Evolutionary conservation across 2,113 vertebrate genomes (phyloP), one percentile per base, ranked within the genome.

Genomic region (Apus apus): DNA sequence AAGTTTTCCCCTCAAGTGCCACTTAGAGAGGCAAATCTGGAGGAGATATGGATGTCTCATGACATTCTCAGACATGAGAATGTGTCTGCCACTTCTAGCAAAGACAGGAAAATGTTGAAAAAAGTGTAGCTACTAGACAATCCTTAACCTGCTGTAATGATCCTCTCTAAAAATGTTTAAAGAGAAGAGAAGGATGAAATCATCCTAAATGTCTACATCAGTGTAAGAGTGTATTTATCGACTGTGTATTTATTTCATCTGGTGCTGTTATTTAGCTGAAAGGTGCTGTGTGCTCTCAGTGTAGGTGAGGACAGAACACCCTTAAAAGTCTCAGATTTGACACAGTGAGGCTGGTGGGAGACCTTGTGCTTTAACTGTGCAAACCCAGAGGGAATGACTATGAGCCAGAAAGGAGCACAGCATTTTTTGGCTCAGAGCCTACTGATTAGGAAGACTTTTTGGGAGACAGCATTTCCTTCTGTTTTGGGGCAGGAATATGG

Each of bases 401-500:
- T 51, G 46, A 60, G 9, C 51, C 48, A 45, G 38, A 51, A 81
- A 15, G 53, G 8, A 62, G 58, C 40, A 40, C 53, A 70, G 57
- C 26, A 6, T 6, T 30, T 38, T 20, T 58, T 74, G 58, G 9
- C 40, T 66, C 46, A 50, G n/a, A 57, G 26, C 23, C 48, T 54
- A 8, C 30, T 38, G 34, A 8, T 58, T 58, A 18, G 67, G 23
- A 78, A 53, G 34, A 26, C 23, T 23, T 75, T 38, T 23, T 2
- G 22, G 38, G 58, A 89, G 32, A 40, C 17, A 68, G 8, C 22
- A 32, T 46, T 64, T 88, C 67, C 29, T 5, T 51, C 20, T 62
- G 12, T 32, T 64, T 32, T 48, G 21, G 50, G 23, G 25, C 2
- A 1, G 23, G 6, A 25, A 5, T 2, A 1, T 8, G 6, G 2